A percentile compares a stretch with the other conserved stretches of the same genome.
phyloP scores from a whole-genome alignment of 2,888 invertebrate genomes.

The Caenorhabditis sp. region DNA sequence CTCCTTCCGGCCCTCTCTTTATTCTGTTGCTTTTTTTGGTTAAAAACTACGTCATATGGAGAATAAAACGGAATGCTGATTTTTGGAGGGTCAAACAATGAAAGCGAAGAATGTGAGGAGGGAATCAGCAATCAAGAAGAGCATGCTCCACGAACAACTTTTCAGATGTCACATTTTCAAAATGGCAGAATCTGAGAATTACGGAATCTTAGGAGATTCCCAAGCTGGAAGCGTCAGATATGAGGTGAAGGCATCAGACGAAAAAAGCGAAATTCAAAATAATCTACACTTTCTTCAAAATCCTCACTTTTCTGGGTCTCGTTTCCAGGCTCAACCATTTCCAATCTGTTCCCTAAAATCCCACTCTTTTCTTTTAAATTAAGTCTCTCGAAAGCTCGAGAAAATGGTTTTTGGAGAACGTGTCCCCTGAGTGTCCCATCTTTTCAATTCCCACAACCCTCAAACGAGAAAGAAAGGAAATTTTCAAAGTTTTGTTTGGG shows the following conservation, averaged over 20 bases:
- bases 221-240: too few species aligned
- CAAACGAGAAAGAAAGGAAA: neutral
- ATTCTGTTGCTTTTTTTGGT: neutral
- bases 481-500: slow-evolving; percentile 30
- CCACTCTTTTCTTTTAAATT: neutral
- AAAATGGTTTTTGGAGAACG: slow-evolving; percentile 54
- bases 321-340: neutral
- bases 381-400: neutral
- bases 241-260: too few species aligned
- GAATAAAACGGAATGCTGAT: neutral
- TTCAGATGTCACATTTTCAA: too few species aligned
- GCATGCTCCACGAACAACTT: too few species aligned
- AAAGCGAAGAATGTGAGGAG: too few species aligned
- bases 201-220: too few species aligned
- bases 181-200: too few species aligned
- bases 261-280: too few species aligned
- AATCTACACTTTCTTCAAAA: too few species aligned
- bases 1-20: slow-evolving; percentile 13
- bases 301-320: too few species aligned
- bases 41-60: slow-evolving; percentile 36
- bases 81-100: too few species aligned
- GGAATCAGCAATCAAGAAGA: too few species aligned
- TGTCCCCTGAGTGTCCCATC: slow-evolving; percentile 51
- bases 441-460: neutral
- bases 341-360: neutral